Base-by-base conservation (phyloP, 1,140 invertebrate genomes). In the Lordiphosa mommai region DNA sequence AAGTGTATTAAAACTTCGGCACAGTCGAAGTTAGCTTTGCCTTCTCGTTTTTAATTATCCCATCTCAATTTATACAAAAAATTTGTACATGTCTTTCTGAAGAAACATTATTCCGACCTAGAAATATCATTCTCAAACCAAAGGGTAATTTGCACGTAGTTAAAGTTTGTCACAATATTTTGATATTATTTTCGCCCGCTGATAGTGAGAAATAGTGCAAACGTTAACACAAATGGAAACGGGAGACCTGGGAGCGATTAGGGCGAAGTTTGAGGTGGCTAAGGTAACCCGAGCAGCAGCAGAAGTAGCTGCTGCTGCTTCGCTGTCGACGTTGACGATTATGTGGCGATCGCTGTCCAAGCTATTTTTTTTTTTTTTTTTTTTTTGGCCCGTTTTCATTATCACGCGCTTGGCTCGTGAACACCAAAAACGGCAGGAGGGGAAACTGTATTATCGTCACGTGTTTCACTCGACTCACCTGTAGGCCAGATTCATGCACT, bases 401-500 rank as follows among this genome's bases (percentile, higher is more conserved):
- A 69, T 70, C 76, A 80, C 61, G 76, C 61, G 16, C 41, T 13
- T 0, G n/a, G 17, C 14, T 57, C 66, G 57, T 69, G 66, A 43
- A 43, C 47, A 36, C 6, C 17, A 34, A 13, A 29, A 63, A 36
- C 50, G 61, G 61, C 41, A 65, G 10, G 17, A 6, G 37, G 30
- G 37, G 3, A 12, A 30, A 12, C 2, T 38, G 6, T 8, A 8
- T 8, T 17, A 34, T 12, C 7, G 29, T 37, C 47, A 50, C 34
- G 44, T 36, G 13, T 23, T 33, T 13, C 17, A 12, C 6, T 40
- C 40, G 12, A 88, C 91, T 91, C 90, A 98, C 97, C 96, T 98
- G 92, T 98, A 99, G 17, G 97, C 97, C 61, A 99, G 90, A 57
- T 96, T 96, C 96, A 99, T 98, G 90, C 96, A 98, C 89, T 98